A percentile compares a stretch with the other conserved stretches of the same genome.
These are phyloP conservation scores for Argentina silus DNA, from an alignment of 2,797 vertebrate species.

Conservation along the genomic window DNA sequence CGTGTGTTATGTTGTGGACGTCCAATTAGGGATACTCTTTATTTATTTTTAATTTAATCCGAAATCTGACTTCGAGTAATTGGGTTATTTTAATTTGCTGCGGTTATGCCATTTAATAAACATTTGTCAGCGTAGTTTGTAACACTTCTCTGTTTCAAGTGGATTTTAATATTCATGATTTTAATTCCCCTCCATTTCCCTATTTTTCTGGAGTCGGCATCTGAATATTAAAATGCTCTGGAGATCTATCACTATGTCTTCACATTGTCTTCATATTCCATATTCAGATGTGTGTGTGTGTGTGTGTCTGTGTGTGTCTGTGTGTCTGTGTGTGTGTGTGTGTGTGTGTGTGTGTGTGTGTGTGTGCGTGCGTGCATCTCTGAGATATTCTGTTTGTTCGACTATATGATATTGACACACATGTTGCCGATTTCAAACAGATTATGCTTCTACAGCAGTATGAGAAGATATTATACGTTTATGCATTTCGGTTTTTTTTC, in stretches of 20 bases:
- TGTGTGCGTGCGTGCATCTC: conserved; percentile 18
- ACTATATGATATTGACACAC: too few relatives aligned
- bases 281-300: neutral
- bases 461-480: too few relatives aligned
- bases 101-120: conserved; percentile 39
- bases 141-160: conserved; percentile 31
- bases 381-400: neutral
- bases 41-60: conserved; percentile 23
- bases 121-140: conserved; percentile 33
- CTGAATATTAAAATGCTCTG: conserved; percentile 43
- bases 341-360: conserved; percentile 9
- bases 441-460: too few relatives aligned
- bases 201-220: conserved; percentile 26
- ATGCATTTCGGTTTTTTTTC: too few relatives aligned
- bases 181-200: conserved; percentile 35
- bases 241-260: conserved; percentile 22
- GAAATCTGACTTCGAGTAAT: conserved; percentile 30
- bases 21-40: neutral
- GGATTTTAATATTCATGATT: conserved; percentile 52
- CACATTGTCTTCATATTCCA: neutral
- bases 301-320: conserved; percentile 18
- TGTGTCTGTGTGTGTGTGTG: conserved; percentile 15
- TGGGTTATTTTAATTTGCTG: conserved; percentile 29
- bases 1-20: neutral
- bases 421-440: too few relatives aligned